Evolutionary conservation across 2,888 invertebrate genomes (phyloP), one percentile per base, ranked within the genome.

Genomic region (Stratiomys singularior): DNA sequence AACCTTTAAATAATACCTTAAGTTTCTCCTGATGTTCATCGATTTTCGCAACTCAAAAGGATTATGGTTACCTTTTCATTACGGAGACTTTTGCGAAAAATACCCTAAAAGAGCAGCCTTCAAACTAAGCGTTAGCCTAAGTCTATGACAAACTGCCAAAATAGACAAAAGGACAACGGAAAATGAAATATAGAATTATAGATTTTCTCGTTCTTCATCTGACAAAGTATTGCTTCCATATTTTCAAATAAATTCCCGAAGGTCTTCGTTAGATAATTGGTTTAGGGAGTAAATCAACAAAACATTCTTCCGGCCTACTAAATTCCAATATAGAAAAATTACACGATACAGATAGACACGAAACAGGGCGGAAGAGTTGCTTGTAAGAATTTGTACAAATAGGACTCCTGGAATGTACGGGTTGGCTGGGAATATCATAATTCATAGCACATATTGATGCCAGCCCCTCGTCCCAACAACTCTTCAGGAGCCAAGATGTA

Each of bases 241-340:
- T 7, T 60, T 60, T 25, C 21, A 23, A 60, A 23, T 0, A n/a
- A 7, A 63, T 69, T 67, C 77, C 69, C 76, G 0, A 30, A 69
- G 60, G 79, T 77, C 77, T 79, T 79, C 79, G 77, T 79, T 79
- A 79, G 77, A 77, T 77, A 79, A 79, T 79, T 79, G 79, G 79
- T 74, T 79, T 79, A 79, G 76, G 79, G 79, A 79, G 79, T 69
- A 79, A 79, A 77, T 79, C 79, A 79, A 77, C 76, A 77, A 79
- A 79, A 79, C 76, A 79, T 79, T 79, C 74, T 77, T 76, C 74
- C 77, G 58, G 63, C 60, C 79, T 72, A 69, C 69, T 67, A 74
- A 76, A 77, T 77, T 76, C 67, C 60, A 76, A 79, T 77, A 56
- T 60, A 77, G 77, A 79, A 77, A 79, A 74, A 74, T 60, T 37